A percentile compares a stretch with the other conserved stretches of the same genome.
Evolutionary conservation across 2,888 invertebrate species (phyloP).

Genomic region (Melanotus villosus): DNA sequence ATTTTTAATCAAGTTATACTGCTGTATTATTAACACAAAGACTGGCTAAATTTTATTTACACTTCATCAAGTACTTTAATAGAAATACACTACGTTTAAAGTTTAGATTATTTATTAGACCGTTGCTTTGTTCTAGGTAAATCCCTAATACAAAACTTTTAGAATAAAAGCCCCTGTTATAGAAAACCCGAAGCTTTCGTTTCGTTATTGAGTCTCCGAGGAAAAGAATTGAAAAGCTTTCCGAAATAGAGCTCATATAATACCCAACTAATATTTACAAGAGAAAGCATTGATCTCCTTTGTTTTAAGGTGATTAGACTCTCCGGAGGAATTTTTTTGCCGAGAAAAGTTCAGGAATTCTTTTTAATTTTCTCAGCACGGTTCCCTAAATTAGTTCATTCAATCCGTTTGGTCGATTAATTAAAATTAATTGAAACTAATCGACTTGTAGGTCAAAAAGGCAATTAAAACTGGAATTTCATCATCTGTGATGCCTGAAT

Average conservation of each 20-base stretch:
- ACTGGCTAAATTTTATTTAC: neutral
- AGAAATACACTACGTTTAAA: neutral
- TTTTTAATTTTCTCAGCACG: neutral
- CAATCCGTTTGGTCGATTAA: slow-evolving; percentile 9
- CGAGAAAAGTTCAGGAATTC: neutral
- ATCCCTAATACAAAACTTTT: slow-evolving; percentile 35
- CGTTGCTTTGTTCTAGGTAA: slow-evolving; percentile 15
- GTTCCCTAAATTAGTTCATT: slow-evolving; percentile 5
- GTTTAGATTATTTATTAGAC: slow-evolving; percentile 21
- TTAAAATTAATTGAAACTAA: slow-evolving; percentile 13
- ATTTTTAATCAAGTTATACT: slow-evolving; percentile 15
- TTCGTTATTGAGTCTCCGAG: slow-evolving; percentile 29
- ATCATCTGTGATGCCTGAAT: neutral
- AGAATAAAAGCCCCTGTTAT: slow-evolving; percentile 35
- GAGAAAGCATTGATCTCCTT: slow-evolving; percentile 33
- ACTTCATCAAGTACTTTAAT: neutral
- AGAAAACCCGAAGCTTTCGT: slow-evolving; percentile 35
- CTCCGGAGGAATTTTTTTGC: neutral
- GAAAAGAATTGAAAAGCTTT: slow-evolving; percentile 37
- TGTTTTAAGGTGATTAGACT: slow-evolving; percentile 30
- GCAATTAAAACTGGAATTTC: neutral
- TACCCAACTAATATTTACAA: slow-evolving; percentile 39
- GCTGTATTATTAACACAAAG: slow-evolving; percentile 5
- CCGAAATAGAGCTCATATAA: slow-evolving; percentile 32
- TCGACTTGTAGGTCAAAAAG: neutral